Percentiles rank a stretch among this genome's conserved stretches.
Conservation (phyloP, 2,888 invertebrate genomes). For the Campoplex nolae region DNA sequence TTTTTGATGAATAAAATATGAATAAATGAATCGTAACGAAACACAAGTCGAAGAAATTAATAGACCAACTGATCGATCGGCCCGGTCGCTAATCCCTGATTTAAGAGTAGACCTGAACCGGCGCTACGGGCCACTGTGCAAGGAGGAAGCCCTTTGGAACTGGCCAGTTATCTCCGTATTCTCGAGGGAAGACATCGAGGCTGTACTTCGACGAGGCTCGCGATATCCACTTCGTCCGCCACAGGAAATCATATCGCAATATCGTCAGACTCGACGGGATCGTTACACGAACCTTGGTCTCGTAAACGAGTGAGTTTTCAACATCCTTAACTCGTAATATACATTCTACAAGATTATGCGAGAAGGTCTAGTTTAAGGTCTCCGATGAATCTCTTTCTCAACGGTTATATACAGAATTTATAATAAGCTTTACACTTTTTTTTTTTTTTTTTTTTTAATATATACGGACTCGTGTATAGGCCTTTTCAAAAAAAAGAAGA, state of each 20-base stretch:
- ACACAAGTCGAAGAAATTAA: constrained; percentile 60
- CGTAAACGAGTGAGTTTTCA: constrained; percentile 90
- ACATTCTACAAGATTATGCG: constrained; percentile 47
- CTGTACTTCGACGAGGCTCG: constrained; percentile 90
- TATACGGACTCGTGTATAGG: not conserved
- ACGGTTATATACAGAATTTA: constrained; percentile 26
- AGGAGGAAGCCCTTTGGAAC: constrained; percentile 91
- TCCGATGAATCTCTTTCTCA: constrained; percentile 31
- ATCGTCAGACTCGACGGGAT: constrained; percentile 90
- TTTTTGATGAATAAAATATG: not conserved
- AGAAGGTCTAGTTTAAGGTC: constrained; percentile 71
- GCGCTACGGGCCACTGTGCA: constrained; percentile 90
- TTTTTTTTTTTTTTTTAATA: not conserved
- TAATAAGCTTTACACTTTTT: constrained; percentile 19
- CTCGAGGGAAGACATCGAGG: constrained; percentile 90
- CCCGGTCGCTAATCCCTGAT: constrained; percentile 78
- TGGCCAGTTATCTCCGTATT: constrained; percentile 91
- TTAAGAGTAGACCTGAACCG: constrained; percentile 83
- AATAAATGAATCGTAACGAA: constrained; percentile 33
- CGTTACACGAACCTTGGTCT: constrained; percentile 93
- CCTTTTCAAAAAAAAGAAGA: not conserved
- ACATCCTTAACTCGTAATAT: constrained; percentile 26
- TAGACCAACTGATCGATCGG: constrained; percentile 72
- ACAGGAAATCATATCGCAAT: constrained; percentile 92
- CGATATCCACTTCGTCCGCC: constrained; percentile 93